Conservation (phyloP, 2,113 vertebrate species). For the Grammomys dolichurus region DNA sequence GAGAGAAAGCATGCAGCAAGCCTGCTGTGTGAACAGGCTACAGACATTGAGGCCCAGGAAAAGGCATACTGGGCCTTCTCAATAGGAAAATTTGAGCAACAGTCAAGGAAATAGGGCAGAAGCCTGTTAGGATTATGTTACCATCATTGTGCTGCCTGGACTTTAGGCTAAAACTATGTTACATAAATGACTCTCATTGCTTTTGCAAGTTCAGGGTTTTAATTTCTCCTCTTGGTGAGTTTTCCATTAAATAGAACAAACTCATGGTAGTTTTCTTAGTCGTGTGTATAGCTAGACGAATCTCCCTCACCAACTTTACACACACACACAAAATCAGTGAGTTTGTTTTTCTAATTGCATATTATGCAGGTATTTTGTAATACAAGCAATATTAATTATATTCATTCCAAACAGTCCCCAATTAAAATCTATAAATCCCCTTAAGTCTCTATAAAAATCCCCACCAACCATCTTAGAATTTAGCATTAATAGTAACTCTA, state of each 20-base stretch:
- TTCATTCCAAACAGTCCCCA: constrained; percentile 52
- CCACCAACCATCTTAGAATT: constrained; percentile 24
- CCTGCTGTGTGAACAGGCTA: neutral
- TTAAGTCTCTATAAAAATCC: constrained; percentile 63
- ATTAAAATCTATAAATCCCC: constrained; percentile 66
- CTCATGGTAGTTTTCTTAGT: neutral
- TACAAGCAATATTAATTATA: constrained; percentile 57
- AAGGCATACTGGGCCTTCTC: neutral
- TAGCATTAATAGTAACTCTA: constrained; percentile 64
- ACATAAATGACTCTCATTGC: neutral
- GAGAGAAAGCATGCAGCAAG: neutral
- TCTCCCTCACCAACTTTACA: neutral
- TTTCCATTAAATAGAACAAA: neutral
- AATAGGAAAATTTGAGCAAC: neutral
- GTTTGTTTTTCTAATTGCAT: constrained; percentile 65
- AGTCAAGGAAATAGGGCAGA: neutral
- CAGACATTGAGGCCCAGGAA: neutral
- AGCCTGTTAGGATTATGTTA: neutral
- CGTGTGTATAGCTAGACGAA: neutral
- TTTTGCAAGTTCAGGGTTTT: neutral
- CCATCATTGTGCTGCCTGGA: neutral
- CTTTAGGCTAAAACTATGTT: constrained; percentile 15
- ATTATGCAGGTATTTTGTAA: constrained; percentile 53
- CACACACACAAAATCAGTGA: neutral
- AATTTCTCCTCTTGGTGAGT: neutral